These are phyloP conservation scores for Sternotherus odoratus DNA, from an alignment of 2,797 vertebrate genomes.

Conservation along the genomic window DNA sequence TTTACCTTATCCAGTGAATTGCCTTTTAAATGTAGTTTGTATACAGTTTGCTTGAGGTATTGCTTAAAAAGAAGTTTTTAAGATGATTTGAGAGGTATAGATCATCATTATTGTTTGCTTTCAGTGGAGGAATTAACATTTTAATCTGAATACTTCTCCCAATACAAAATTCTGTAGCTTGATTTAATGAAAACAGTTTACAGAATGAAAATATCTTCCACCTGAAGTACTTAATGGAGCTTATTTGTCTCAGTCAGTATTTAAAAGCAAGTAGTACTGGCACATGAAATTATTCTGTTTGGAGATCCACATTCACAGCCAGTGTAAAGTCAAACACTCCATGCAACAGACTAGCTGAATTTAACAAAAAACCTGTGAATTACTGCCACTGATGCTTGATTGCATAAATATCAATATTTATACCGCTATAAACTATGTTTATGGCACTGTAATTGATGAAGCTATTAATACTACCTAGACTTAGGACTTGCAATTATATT, in stretches of 20 bases:
- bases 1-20: neutral
- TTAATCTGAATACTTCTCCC: neutral
- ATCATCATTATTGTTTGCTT: neutral
- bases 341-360: constrained; percentile 31
- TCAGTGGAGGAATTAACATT: neutral
- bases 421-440: constrained; percentile 61
- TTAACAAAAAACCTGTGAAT: constrained; percentile 53
- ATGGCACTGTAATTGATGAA: constrained; percentile 64
- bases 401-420: constrained; percentile 67
- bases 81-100: constrained; percentile 14
- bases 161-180: neutral
- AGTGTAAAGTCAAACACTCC: constrained; percentile 49
- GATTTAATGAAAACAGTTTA: constrained; percentile 37
- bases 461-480: constrained; percentile 53
- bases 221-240: constrained; percentile 6
- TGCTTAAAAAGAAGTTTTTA: neutral
- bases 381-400: constrained; percentile 61
- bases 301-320: neutral
- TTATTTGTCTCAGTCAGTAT: constrained; percentile 35
- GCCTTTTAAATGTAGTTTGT: neutral
- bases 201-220: constrained; percentile 23
- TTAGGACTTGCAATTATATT: constrained; percentile 52
- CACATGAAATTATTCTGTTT: constrained; percentile 12
- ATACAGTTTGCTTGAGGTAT: neutral
- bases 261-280: constrained; percentile 33